Evolutionary conservation across 2,113 vertebrate species (phyloP), one percentile per base, ranked within the genome.

Genomic region (Dolichallabes microphthalmus): DNA sequence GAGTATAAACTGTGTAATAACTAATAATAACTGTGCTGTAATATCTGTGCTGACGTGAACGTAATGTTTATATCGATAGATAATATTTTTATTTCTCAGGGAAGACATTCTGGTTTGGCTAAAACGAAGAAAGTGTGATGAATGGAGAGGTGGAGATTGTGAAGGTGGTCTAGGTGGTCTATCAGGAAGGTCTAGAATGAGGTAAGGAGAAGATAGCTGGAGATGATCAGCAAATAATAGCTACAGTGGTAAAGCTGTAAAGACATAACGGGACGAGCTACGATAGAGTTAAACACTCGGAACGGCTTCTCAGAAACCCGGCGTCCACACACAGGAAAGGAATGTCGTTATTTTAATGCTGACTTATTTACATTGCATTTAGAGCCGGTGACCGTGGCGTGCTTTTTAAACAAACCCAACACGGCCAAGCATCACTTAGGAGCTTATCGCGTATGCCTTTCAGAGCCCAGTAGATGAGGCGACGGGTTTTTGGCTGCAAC

Each of bases 401-500:
- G 39, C 57, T 77, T 85, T 87, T 83, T 58, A 89, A 87, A 88
- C 86, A 82, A 88, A 82, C 45, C 20, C 73, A 52, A 85, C 74
- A 19, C 53, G 52, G 66, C 82, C 74, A 86, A 86, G 84, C 83
- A 83, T 84, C 82, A 78, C 69, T 89, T 88, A 63, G 57, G 66
- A 88, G 88, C 86, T 87, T 80, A 89, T 86, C 84, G 82, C 35
- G 58, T 79, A 52, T 87, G 64, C 76, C 80, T 71, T 35, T 86
- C 58, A 88, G 88, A 91, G 86, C 80, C 82, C 82, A 82, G 86
- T 52, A 85, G 85, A 91, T 82, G 73, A 80, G 89, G 87, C 86
- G 89, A 89, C 86, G 88, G 27, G 0, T 68, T 81, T 73, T 64
- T 55, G 84, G 66, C 89, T 58, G 63, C 82, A 87, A 87, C 79